Evolutionary conservation across 2,797 vertebrate species (phyloP).

Genomic region (Cygnus olor): DNA sequence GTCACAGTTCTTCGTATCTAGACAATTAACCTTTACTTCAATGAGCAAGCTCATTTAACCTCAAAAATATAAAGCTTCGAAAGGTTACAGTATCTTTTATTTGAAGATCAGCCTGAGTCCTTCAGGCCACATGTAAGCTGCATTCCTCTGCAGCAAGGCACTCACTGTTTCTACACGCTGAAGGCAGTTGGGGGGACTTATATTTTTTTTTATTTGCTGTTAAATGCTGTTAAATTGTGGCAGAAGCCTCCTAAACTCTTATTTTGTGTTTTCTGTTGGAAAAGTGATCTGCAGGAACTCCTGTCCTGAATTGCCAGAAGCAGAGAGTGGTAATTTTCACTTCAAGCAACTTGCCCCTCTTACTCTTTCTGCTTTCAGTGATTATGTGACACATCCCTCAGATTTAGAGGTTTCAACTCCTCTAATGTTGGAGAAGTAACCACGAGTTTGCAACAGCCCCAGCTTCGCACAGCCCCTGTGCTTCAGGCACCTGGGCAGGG

Average conservation of each 20-base stretch:
- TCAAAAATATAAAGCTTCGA: not conserved
- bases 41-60: not conserved
- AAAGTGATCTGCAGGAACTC: not conserved
- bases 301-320: not conserved
- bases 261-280: not conserved
- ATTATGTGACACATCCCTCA: rapidly evolving
- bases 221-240: not conserved
- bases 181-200: not conserved
- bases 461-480: no score
- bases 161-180: not conserved
- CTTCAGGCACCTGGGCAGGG: not conserved
- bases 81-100: not conserved
- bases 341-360: not conserved
- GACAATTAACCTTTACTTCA: not conserved
- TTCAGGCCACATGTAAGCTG: not conserved
- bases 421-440: not conserved
- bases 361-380: not conserved
- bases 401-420: not conserved
- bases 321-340: not conserved
- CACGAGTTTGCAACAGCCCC: rapidly evolving
- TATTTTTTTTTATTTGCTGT: not conserved
- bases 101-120: not conserved
- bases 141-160: not conserved
- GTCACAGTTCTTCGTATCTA: not conserved
- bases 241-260: not conserved